A percentile compares a stretch with the other conserved stretches of the same genome.
Conservation (phyloP, 2,113 vertebrate species). For the Pollimyrus isidori region DNA sequence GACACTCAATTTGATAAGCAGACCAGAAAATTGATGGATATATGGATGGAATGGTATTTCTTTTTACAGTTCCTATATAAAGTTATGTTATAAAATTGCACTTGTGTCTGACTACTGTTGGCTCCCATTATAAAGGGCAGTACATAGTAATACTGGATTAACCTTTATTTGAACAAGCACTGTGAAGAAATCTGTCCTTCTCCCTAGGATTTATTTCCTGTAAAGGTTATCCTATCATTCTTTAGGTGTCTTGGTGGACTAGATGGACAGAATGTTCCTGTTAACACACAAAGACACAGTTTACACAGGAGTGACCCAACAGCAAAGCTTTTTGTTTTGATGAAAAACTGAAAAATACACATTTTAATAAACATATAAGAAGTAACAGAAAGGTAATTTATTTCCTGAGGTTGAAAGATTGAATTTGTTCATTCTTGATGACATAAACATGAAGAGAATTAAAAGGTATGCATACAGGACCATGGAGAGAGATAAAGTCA, state of each 20-base stretch:
- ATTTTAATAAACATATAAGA: neutral
- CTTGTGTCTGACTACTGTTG: neutral
- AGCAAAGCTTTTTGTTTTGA: neutral
- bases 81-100: neutral
- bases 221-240: neutral
- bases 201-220: neutral
- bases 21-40: neutral
- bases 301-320: neutral
- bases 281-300: neutral
- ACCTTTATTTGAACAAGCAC: neutral
- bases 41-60: neutral
- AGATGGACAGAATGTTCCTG: neutral
- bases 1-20: neutral
- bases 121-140: neutral
- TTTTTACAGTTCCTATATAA: neutral
- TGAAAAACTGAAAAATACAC: neutral
- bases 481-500: too few relatives aligned
- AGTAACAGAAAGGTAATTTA: neutral
- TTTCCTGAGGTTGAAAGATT: neutral
- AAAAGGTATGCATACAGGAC: too few relatives aligned
- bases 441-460: neutral
- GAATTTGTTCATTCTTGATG: neutral
- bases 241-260: neutral
- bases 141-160: neutral
- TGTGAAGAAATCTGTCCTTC: neutral